Conservation (phyloP, 2,797 vertebrate species). For the Oreochromis grahami region DNA sequence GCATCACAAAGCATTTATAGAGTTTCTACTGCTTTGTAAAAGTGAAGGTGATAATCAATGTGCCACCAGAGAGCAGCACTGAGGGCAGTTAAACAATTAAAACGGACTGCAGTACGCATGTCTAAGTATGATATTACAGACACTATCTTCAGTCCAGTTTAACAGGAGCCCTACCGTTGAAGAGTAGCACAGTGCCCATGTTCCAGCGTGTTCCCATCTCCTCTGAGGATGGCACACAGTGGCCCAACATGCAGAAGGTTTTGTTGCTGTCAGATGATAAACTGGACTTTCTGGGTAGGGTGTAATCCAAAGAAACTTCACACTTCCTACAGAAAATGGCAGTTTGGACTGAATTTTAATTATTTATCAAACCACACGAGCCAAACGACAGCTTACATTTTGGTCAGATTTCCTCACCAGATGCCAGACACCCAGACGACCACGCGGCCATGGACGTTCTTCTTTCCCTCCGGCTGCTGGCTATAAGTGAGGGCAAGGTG, state of each 20-base stretch:
- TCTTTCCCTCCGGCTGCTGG: slow-evolving; percentile 91
- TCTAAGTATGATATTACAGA: not conserved
- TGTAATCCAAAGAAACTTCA: slow-evolving; percentile 90
- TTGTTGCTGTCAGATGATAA: slow-evolving; percentile 95
- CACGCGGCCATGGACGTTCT: slow-evolving; percentile 84
- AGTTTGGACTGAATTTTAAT: not conserved
- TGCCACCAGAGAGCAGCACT: slow-evolving; percentile 19
- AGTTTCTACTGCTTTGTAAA: not conserved
- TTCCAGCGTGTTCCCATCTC: slow-evolving; percentile 80
- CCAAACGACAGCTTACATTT: not conserved
- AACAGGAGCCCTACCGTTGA: slow-evolving; percentile 81
- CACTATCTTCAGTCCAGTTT: not conserved
- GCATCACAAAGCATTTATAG: not conserved
- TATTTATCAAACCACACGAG: not conserved
- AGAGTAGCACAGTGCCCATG: slow-evolving; percentile 93
- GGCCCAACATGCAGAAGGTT: slow-evolving; percentile 94
- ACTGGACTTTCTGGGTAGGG: slow-evolving; percentile 89
- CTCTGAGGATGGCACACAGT: slow-evolving; percentile 80
- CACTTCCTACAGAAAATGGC: slow-evolving; percentile 77
- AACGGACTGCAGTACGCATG: not conserved
- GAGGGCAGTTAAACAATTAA: not conserved
- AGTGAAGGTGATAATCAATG: not conserved
- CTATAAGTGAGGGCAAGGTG: slow-evolving; percentile 89
- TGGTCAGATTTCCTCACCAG: slow-evolving; percentile 76
- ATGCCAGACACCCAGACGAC: slow-evolving; percentile 91